phyloP scores from a whole-genome alignment of 2,888 invertebrate species.

The Camponotus fellah region DNA sequence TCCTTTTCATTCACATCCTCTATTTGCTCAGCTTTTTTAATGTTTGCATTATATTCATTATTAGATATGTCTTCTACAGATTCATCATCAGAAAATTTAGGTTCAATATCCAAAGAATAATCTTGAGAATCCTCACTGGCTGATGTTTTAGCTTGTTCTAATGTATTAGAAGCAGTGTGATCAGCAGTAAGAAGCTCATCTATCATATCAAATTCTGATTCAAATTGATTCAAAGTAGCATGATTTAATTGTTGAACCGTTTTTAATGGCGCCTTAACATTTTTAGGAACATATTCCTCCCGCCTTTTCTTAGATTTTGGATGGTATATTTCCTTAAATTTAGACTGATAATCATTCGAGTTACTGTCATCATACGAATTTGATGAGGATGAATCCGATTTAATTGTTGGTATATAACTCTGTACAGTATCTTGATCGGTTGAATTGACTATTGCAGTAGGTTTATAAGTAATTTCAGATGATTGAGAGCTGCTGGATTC shows the following conservation, averaged over 20 bases:
- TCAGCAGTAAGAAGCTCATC: conserved; percentile 84
- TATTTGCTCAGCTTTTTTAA: conserved; percentile 81
- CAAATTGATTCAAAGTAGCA: conserved; percentile 83
- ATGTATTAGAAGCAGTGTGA: conserved; percentile 48
- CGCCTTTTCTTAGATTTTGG: conserved; percentile 83
- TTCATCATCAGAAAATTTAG: conserved; percentile 83
- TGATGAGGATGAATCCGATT: conserved; percentile 75
- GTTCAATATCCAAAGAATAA: conserved; percentile 75
- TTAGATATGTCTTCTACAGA: conserved; percentile 34
- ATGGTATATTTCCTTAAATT: conserved; percentile 81
- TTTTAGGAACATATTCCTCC: conserved; percentile 85
- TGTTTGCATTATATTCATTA: not conserved
- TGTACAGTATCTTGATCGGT: conserved; percentile 70
- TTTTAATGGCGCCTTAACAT: conserved; percentile 82
- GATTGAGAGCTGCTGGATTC: conserved; percentile 73
- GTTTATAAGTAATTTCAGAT: conserved; percentile 80
- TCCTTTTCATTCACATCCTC: conserved; percentile 80
- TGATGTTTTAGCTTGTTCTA: conserved; percentile 13
- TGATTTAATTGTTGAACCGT: conserved; percentile 75
- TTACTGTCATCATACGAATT: conserved; percentile 79
- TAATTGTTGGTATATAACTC: conserved; percentile 81
- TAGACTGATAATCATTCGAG: conserved; percentile 78
- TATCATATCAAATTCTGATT: conserved; percentile 85
- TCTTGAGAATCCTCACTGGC: conserved; percentile 75
- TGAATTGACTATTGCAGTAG: conserved; percentile 78